Evolutionary conservation across 2,888 invertebrate species (phyloP).

Genomic region (Nycteola revayana): DNA sequence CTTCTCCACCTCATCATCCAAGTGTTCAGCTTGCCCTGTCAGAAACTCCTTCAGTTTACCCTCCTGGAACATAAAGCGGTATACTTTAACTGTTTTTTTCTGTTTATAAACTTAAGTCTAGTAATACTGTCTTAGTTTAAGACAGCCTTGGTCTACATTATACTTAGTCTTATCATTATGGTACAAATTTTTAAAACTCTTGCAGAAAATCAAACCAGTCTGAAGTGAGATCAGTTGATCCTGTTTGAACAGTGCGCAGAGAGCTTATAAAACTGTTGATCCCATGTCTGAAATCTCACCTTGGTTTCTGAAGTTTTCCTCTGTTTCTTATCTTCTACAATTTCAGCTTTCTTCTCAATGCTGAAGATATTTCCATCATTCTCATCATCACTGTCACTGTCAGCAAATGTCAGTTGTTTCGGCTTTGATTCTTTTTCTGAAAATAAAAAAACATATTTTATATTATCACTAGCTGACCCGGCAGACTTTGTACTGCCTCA

Average conservation of each 20-base stretch:
- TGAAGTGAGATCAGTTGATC: too few species aligned
- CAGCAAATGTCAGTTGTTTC: conserved; percentile 67
- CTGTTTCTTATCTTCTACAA: conserved; percentile 25
- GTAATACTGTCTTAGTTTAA: too few species aligned
- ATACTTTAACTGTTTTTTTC: too few species aligned
- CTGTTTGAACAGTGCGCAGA: too few species aligned
- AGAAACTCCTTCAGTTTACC: conserved; percentile 86
- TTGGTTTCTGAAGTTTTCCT: conserved; percentile 23
- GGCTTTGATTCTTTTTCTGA: conserved; percentile 51
- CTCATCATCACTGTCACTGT: conserved; percentile 64
- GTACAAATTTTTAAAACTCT: background rate
- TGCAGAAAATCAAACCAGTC: background rate
- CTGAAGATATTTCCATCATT: conserved; percentile 64
- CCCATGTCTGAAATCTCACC: too few species aligned
- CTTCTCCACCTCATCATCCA: conserved; percentile 81
- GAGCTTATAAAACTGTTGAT: too few species aligned
- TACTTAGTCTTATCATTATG: too few species aligned
- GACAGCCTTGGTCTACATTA: too few species aligned
- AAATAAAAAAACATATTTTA: conserved; percentile 29
- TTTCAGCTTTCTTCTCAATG: conserved; percentile 67
- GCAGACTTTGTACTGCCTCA: too few species aligned
- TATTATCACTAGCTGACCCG: too few species aligned
- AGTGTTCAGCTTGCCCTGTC: conserved; percentile 86
- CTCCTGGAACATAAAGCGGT: conserved; percentile 43
- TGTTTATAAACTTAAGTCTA: background rate